phyloP scores from a whole-genome alignment of 2,797 vertebrate genomes.

The Hemibagrus guttatus region DNA sequence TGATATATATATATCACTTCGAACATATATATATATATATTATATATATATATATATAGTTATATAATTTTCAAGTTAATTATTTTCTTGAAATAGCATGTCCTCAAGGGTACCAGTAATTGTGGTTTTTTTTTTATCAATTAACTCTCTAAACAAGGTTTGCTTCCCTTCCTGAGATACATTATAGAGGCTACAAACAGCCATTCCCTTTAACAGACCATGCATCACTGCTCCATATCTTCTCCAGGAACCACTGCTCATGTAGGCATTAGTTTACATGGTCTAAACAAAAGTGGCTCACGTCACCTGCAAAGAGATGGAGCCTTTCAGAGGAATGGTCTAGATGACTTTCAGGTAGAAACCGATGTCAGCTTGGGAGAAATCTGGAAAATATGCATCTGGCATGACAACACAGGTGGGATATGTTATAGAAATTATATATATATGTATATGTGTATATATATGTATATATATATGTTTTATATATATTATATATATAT shows the following conservation, averaged over 20 bases:
- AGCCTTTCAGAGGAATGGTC: constrained; percentile 74
- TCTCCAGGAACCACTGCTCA: constrained; percentile 80
- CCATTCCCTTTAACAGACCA: neutral
- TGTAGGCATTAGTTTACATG: constrained; percentile 78
- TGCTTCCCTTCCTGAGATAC: no score
- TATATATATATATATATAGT: no score
- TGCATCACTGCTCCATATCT: constrained; percentile 1
- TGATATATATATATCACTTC: no score
- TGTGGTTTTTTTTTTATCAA: neutral
- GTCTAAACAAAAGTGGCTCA: constrained; percentile 77
- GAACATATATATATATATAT: no score
- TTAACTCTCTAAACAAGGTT: no score
- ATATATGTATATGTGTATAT: no score
- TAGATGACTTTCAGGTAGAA: constrained; percentile 81
- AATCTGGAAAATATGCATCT: constrained; percentile 82
- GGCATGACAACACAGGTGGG: constrained; percentile 83
- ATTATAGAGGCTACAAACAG: no score
- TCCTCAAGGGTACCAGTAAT: no score
- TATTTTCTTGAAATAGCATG: neutral
- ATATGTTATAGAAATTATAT: neutral
- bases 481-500: no score
- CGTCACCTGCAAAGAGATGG: constrained; percentile 77
- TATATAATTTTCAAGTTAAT: no score
- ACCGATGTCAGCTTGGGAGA: constrained; percentile 77
- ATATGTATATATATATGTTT: no score